Base-by-base conservation (phyloP, 2,888 invertebrate genomes). In the Cheilosia scutellata region DNA sequence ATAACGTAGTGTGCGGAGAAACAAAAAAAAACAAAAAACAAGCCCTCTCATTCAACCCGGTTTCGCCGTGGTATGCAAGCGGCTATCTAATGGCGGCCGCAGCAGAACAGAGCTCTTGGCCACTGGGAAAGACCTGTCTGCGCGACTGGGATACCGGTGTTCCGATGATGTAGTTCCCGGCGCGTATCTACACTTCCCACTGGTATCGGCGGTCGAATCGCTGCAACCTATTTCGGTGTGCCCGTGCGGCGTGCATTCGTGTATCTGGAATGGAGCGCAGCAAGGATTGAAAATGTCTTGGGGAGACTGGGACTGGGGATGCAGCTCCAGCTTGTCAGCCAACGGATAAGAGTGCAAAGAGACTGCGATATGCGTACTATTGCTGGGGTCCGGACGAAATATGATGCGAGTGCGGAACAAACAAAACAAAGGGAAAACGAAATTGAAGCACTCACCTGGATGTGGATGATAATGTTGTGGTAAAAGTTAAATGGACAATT, bases 401-500 rank as follows among this genome's bases (percentile, higher is more conserved):
- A 11, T 9, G 20, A 25, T 60, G 20, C 49, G 44, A 60, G 42
- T 42, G 49, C 42, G 42, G 37, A 27, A 11, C 40, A 42, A 51
- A 66, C 60, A 66, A 86, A 79, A 66, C 76, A 80, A 80, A 76
- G 70, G 75, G 57, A 80, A 84, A 80, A 80, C 75, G 55, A 80
- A 76, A 80, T 86, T 80, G 76, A 86, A 75, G 84, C 84, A 80
- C 84, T 84, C 84, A 84, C 80, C 71, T 84, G 80, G 80, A 76
- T 70, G 84, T 84, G 80, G 80, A 76, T 70, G 84, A 76, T 86
- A 76, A 86, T 80, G 66, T 66, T 86, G 84, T 80, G 80, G 84
- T 86, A 86, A 86, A 80, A 86, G 84, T 84, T 84, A 80, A 84
- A 80, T 76, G 71, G 70, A 80, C 80, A 86, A 86, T 80, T 86